These are phyloP conservation scores for Ailuropoda melanoleuca DNA, from an alignment of 2,113 vertebrate species.

Conservation along the genomic window DNA sequence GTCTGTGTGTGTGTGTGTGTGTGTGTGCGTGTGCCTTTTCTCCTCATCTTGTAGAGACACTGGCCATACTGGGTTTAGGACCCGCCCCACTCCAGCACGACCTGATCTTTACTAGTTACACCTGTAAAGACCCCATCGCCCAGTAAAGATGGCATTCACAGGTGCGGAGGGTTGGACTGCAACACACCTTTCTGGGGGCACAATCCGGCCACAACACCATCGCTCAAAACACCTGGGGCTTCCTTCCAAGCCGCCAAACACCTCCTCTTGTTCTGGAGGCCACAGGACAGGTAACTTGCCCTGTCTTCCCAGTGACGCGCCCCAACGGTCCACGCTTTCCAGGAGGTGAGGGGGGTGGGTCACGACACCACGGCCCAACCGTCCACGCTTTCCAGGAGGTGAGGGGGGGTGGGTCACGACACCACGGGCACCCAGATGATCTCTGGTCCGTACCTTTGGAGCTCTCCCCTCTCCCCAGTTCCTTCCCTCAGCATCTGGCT, in stretches of 20 bases:
- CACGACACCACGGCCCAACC: fast-evolving
- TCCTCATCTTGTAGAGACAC: background rate
- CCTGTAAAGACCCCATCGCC: background rate
- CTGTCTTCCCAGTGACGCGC: fast-evolving
- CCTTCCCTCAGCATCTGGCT: background rate
- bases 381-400: background rate
- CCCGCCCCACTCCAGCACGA: background rate
- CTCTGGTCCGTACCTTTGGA: fast-evolving
- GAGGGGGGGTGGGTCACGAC: background rate
- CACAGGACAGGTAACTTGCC: no score
- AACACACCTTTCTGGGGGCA: background rate
- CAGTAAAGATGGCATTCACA: background rate
- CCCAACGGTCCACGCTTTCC: background rate
- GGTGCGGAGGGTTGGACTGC: background rate
- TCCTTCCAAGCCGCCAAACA: background rate
- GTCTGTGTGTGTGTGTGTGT: fast-evolving
- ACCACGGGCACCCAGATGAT: background rate
- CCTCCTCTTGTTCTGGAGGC: background rate
- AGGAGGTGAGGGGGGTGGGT: background rate
- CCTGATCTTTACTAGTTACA: background rate
- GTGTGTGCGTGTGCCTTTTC: background rate
- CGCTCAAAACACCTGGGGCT: background rate
- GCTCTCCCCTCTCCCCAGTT: fast-evolving
- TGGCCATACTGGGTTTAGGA: no score
- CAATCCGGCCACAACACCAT: fast-evolving